Evolutionary conservation across 35 echinoderm and acorn worm genomes (phyloP).

Genomic region (Lytechinus pictus): DNA sequence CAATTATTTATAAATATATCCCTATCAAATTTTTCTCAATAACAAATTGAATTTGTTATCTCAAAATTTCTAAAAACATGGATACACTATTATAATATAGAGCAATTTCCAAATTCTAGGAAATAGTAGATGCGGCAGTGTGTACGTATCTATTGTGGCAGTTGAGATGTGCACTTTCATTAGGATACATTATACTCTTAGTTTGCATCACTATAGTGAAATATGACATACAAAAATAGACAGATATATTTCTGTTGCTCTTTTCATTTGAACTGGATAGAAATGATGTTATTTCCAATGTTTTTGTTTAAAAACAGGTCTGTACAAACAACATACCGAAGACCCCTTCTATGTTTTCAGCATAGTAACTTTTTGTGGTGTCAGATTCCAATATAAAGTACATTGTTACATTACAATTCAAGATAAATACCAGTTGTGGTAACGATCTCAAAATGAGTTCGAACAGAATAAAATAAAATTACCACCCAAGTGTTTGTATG

Average conservation of each 20-base stretch:
- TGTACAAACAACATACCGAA: neutral
- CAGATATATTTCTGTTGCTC: neutral
- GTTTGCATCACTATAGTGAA: neutral
- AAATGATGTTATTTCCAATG: neutral
- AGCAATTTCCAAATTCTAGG: neutral
- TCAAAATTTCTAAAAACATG: neutral
- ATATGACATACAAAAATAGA: neutral
- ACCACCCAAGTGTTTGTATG: too few relatives aligned
- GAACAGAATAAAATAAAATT: too few relatives aligned
- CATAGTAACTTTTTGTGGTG: neutral
- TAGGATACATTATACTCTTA: neutral
- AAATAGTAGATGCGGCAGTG: neutral
- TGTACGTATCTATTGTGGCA: neutral
- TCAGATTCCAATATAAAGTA: neutral
- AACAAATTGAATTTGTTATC: neutral
- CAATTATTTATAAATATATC: conserved; percentile 7
- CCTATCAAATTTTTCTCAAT: neutral
- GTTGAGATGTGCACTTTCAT: neutral
- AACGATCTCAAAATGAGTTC: too few relatives aligned
- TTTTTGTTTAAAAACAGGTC: neutral
- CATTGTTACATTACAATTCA: neutral
- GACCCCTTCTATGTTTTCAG: neutral
- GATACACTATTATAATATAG: neutral
- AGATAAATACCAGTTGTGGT: too few relatives aligned
- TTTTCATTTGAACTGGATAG: neutral